These are phyloP conservation scores for Turritopsis dohrnii DNA, from an alignment of 30 jellyfish, hydroid and myxozoan genomes.

Conservation along the genomic window DNA sequence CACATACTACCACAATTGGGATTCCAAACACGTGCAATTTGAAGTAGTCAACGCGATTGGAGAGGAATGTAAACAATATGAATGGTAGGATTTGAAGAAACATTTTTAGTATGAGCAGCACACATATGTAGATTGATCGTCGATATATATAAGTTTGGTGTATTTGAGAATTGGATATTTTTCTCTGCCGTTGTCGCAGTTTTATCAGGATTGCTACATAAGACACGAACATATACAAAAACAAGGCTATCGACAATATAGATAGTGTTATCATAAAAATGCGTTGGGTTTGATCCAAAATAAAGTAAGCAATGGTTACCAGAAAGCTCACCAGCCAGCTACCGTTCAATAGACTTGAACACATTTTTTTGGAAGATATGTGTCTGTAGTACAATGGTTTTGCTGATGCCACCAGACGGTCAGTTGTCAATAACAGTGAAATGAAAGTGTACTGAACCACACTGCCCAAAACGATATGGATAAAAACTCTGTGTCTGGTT, in stretches of 20 bases:
- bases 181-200: neutral
- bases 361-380: neutral
- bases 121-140: neutral
- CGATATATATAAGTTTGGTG: neutral
- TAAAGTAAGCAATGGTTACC: neutral
- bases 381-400: neutral
- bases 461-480: neutral
- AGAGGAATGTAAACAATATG: neutral
- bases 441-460: neutral
- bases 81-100: neutral
- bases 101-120: neutral
- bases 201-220: neutral
- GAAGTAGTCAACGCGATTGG: neutral
- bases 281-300: neutral
- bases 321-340: neutral
- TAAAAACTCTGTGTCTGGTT: neutral
- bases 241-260: neutral
- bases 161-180: neutral
- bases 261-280: neutral
- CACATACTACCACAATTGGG: neutral
- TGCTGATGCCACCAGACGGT: neutral
- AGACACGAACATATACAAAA: neutral
- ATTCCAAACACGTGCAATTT: neutral
- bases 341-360: neutral
- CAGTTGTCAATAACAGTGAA: neutral